Evolutionary conservation across 2,113 vertebrate species (phyloP).

Genomic region (Trachemys scripta): DNA sequence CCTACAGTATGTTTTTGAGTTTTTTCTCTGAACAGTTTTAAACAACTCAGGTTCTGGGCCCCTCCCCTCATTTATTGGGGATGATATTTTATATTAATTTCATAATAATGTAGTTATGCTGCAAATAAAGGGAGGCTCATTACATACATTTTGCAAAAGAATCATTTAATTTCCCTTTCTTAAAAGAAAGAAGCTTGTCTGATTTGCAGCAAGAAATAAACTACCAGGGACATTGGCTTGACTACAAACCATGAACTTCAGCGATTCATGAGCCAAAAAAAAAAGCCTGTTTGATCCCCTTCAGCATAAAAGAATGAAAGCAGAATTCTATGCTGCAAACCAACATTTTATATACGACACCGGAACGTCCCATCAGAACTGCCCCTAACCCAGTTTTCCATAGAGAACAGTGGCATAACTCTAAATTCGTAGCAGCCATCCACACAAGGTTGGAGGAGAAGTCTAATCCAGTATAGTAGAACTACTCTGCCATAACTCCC

Average conservation of each 20-base stretch:
- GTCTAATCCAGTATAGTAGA: background rate
- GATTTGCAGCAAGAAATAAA: background rate
- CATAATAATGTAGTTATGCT: background rate
- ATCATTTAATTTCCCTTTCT: background rate
- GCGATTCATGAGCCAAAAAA: background rate
- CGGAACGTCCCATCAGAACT: background rate
- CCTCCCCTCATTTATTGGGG: background rate
- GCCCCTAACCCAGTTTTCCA: background rate
- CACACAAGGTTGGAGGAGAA: background rate
- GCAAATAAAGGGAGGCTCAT: background rate
- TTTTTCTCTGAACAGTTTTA: background rate
- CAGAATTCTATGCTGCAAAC: fast-evolving
- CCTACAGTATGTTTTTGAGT: fast-evolving
- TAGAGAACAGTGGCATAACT: background rate
- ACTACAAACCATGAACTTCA: fast-evolving
- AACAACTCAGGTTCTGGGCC: background rate
- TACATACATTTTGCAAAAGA: background rate
- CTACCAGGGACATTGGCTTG: background rate
- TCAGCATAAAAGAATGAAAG: background rate
- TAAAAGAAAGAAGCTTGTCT: background rate
- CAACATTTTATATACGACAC: background rate
- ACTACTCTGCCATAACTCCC: background rate
- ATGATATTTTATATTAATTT: conserved; percentile 4
- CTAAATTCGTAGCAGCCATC: background rate
- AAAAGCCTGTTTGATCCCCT: background rate